Base-by-base conservation (phyloP, 2,113 vertebrate genomes). In the Hippolais icterina region DNA sequence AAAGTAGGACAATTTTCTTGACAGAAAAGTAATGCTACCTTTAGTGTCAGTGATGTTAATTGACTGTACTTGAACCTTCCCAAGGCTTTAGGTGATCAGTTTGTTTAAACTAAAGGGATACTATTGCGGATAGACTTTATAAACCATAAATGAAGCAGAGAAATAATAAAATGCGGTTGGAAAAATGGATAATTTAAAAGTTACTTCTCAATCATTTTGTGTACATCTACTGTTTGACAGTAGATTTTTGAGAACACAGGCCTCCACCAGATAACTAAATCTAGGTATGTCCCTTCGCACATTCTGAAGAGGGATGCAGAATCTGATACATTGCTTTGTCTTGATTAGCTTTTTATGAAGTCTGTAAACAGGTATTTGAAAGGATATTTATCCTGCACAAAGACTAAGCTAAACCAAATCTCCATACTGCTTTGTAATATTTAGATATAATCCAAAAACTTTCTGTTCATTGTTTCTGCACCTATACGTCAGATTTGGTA, bases 1-100 rank as follows among this genome's bases (percentile, higher is more conserved):
- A 95, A 96, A 97, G 89, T 97, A 93, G 92, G 77, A 56, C 79
- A 96, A 80, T 64, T 59, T 94, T 64, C 68, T 90, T 87, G 37
- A 69, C 47, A 63, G 69, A 95, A 84, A 90, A 80, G 47, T 84
- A 68, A 33, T 71, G 52, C 75, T 69, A 2, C 41, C 72, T 92
- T 74, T 77, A 82, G 69, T 89, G 81, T 80, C 37, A 84, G 9
- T 63, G 27, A 87, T 87, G 63, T 79, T 97, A 96, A 83, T 93
- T 95, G 70, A 24, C 60, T 86, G 10, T 52, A 66, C 37, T 77
- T 95, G 77, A 91, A 91, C 85, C 90, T 93, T 70, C 53, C 18
- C 7, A 74, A 84, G 54, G 60, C 75, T 89, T 93, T 4, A 70
- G 37, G 33, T 70, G 53, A 68, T 95, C 78, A 72, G 23, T 87